Conservation (phyloP, 2,797 vertebrate genomes). For the Cephalopachus bancanus region DNA sequence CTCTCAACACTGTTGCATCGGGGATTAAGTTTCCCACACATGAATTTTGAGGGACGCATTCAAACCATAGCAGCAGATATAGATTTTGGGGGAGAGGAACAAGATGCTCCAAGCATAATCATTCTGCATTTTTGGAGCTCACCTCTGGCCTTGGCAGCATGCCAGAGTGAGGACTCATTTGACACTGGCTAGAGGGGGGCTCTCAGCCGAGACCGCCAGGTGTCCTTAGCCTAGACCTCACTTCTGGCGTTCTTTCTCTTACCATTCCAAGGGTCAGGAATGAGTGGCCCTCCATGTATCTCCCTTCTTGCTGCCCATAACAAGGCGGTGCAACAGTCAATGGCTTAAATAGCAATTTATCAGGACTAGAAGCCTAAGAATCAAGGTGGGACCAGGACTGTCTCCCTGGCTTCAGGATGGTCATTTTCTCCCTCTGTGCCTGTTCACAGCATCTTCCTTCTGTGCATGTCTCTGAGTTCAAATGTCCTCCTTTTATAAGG, state of each 20-base stretch:
- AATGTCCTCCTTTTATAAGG: background rate
- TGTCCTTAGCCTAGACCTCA: background rate
- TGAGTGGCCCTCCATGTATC: background rate
- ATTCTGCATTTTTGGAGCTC: background rate
- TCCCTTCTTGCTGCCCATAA: background rate
- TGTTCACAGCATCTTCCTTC: background rate
- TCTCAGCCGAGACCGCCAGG: background rate
- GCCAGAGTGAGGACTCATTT: background rate
- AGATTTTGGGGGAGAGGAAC: background rate
- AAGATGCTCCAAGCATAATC: background rate
- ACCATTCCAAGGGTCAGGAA: background rate
- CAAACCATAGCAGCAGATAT: background rate
- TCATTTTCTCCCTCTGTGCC: background rate
- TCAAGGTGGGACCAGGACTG: background rate
- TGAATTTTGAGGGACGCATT: background rate
- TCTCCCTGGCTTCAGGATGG: background rate
- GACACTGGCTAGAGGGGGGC: background rate
- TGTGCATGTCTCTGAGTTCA: background rate
- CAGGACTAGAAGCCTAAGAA: background rate
- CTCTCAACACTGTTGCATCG: background rate
- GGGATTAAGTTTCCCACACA: background rate
- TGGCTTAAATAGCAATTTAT: background rate
- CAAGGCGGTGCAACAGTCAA: fast-evolving
- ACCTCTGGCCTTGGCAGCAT: background rate
- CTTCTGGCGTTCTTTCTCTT: background rate